phyloP scores from a whole-genome alignment of 2,113 vertebrate species.

The Rhadina sibilatrix region DNA sequence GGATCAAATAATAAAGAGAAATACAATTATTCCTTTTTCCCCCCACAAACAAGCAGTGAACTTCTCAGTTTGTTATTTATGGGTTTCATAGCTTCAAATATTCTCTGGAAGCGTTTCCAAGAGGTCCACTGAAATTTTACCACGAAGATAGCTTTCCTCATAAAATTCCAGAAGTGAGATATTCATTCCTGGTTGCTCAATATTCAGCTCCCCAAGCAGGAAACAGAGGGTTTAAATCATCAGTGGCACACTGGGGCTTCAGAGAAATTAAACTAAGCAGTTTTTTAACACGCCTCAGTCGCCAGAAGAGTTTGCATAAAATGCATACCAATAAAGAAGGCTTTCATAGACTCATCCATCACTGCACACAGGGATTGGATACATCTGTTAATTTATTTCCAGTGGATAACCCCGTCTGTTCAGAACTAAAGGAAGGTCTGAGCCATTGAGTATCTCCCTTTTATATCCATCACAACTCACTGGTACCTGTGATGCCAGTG shows the following conservation, averaged over 20 bases:
- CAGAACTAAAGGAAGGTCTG: background rate
- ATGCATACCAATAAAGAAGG: slow-evolving; percentile 15
- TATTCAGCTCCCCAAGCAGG: background rate
- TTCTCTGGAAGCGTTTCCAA: background rate
- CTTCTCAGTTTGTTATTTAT: background rate
- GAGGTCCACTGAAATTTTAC: background rate
- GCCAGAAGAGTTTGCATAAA: slow-evolving; percentile 17
- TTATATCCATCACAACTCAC: background rate
- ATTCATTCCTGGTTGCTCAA: background rate
- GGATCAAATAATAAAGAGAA: background rate
- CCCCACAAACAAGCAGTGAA: background rate
- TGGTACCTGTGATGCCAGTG: background rate
- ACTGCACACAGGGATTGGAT: background rate
- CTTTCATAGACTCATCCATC: slow-evolving; percentile 44
- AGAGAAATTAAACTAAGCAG: slow-evolving; percentile 4
- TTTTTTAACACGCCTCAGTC: background rate
- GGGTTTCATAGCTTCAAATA: background rate
- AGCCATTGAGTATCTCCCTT: background rate
- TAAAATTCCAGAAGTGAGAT: background rate
- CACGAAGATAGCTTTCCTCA: background rate
- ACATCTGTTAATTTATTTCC: slow-evolving; percentile 7
- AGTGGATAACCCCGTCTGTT: background rate
- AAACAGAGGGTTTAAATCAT: slow-evolving; percentile 40
- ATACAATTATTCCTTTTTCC: fast-evolving
- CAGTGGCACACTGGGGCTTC: background rate